Evolutionary conservation across 2,113 vertebrate species (phyloP), one percentile per base, ranked within the genome.

Genomic region (Morphnarchus princeps): DNA sequence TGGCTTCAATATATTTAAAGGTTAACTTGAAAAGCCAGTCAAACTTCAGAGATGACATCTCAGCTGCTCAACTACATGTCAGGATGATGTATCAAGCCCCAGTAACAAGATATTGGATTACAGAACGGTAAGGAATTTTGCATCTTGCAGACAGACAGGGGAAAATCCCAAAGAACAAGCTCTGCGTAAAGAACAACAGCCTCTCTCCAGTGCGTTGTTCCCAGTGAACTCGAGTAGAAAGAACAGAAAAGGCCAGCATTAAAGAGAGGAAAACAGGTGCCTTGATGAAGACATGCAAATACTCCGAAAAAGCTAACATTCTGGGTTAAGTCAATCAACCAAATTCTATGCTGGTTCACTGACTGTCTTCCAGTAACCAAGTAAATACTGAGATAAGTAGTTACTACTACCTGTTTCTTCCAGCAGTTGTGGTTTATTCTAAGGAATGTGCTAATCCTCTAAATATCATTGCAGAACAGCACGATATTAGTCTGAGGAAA

Each of bases 11-110:
- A 66, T 31, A 87, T 78, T 94, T 70, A 73, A 95, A 97, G 26
- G 38, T 89, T 94, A 76, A 87, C 59, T 89, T 93, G 63, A 90
- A 94, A 90, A 96, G 72, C 34, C 57, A 87, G 32, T 89, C n/a
- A 91, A 36, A 92, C 83, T 92, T 87, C 69, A 78, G 69, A 78
- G 20, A 69, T 3, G 16, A 80, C 50, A 81, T 58, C 72, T 93
- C 72, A 92, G 55, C 65, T 52, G n/a, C 67, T 59, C 63, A 74
- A 16, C 59, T 89, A 57, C 47, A 52, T 14, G 63, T 78, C 82
- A 90, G 73, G 47, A 86, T 38, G 55, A 89, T 87, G 94, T 74
- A 83, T 81, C 90, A 92, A 92, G 63, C 29, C 88, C 19, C 21
- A 36, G 40, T 74, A 90, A 90, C 38, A 92, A 81, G 88, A 72